A percentile compares a stretch with the other conserved stretches of the same genome.
phyloP scores from a whole-genome alignment of 2,888 invertebrate genomes.

The Ophion slaviceki region DNA sequence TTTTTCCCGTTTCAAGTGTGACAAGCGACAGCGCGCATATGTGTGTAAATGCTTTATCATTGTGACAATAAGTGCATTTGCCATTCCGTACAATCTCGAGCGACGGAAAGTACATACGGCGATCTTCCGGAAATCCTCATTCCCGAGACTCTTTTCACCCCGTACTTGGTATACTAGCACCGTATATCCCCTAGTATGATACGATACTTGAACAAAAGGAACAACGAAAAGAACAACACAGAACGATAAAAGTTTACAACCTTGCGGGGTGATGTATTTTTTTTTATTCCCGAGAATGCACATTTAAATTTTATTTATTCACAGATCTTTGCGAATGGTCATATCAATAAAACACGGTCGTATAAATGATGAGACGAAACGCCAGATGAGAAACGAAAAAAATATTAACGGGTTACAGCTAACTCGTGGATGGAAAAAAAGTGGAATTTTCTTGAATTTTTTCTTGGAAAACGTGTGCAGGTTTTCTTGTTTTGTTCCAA shows the following conservation, averaged over 20 bases:
- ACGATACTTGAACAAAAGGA: not conserved
- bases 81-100: slow-evolving; percentile 28
- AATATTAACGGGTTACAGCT: no score
- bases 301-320: not conserved
- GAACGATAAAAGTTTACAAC: not conserved
- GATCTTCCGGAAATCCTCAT: slow-evolving; percentile 1
- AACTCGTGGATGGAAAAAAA: no score
- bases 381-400: not conserved
- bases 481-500: no score
- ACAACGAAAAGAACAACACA: not conserved
- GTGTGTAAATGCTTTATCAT: slow-evolving; percentile 21
- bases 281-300: not conserved
- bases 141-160: not conserved
- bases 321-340: not conserved
- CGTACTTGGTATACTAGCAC: not conserved
- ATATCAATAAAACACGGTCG: not conserved
- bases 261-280: not conserved
- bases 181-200: not conserved
- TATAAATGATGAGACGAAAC: not conserved
- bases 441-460: no score
- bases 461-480: no score
- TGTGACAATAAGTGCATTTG: slow-evolving; percentile 18
- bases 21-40: slow-evolving; percentile 40
- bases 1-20: slow-evolving; percentile 55
- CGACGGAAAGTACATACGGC: not conserved